phyloP scores from a whole-genome alignment of 2,797 vertebrate species.

The Paratrypauchen microcephalus region DNA sequence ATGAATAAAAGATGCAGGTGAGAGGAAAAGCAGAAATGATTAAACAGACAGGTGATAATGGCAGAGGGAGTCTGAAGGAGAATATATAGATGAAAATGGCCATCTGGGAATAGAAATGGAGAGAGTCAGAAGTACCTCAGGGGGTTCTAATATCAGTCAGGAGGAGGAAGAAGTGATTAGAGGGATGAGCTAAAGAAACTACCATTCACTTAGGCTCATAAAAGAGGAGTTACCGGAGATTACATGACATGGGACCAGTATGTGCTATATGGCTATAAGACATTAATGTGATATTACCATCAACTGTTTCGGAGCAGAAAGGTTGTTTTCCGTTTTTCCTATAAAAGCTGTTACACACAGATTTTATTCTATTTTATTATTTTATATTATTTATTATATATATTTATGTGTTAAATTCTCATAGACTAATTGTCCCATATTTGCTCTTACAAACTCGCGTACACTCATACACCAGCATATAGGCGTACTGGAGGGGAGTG shows the following conservation, averaged over 20 bases:
- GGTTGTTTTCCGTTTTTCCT: too few relatives aligned
- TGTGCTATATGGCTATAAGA: background rate
- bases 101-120: background rate
- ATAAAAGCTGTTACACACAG: too few relatives aligned
- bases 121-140: background rate
- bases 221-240: background rate
- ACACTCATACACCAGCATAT: background rate
- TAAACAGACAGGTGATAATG: conserved; percentile 34
- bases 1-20: conserved; percentile 54
- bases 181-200: background rate
- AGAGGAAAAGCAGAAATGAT: conserved; percentile 34
- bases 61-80: conserved; percentile 5
- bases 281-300: background rate
- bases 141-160: background rate
- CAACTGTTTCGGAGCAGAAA: background rate
- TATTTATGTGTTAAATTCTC: too few relatives aligned
- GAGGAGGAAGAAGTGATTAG: background rate
- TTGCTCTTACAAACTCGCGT: background rate
- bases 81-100: conserved; percentile 19
- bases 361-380: too few relatives aligned
- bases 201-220: background rate
- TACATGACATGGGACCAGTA: background rate
- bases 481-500: background rate
- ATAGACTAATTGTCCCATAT: background rate
- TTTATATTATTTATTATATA: too few relatives aligned